Evolutionary conservation across 2,797 vertebrate genomes (phyloP).

Genomic region (Gymnoscopelus braueri): DNA sequence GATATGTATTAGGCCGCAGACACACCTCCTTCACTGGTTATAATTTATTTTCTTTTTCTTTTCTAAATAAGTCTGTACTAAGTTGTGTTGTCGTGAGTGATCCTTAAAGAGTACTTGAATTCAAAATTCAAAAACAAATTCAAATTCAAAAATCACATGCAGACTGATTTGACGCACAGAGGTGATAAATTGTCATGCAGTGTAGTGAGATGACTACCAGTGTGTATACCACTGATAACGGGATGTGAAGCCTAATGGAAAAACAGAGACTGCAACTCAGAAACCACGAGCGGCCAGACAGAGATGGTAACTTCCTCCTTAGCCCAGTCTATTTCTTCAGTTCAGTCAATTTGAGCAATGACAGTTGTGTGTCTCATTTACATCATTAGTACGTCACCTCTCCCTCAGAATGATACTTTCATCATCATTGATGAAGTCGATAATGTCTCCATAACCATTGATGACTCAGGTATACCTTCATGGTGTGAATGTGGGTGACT

Average conservation of each 20-base stretch:
- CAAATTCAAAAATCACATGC: background rate
- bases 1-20: background rate
- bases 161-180: background rate
- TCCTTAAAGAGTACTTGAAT: background rate
- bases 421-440: background rate
- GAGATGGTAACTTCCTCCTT: constrained; percentile 43
- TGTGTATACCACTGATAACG: constrained; percentile 23
- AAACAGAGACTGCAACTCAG: constrained; percentile 20
- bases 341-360: constrained; percentile 4
- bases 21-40: too few species aligned
- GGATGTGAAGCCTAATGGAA: constrained; percentile 34
- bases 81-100: background rate
- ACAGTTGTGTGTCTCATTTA: constrained; percentile 34
- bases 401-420: background rate
- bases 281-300: constrained; percentile 49
- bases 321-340: background rate
- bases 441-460: constrained; percentile 13
- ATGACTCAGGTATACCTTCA: constrained; percentile 55
- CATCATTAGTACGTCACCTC: constrained; percentile 43
- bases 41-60: too few species aligned
- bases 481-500: constrained; percentile 13
- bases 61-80: too few species aligned
- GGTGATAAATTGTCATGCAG: background rate
- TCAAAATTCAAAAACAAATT: background rate
- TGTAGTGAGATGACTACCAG: constrained; percentile 4